Evolutionary conservation across 2,113 vertebrate genomes (phyloP).

Genomic region (Erythrolamprus reginae): DNA sequence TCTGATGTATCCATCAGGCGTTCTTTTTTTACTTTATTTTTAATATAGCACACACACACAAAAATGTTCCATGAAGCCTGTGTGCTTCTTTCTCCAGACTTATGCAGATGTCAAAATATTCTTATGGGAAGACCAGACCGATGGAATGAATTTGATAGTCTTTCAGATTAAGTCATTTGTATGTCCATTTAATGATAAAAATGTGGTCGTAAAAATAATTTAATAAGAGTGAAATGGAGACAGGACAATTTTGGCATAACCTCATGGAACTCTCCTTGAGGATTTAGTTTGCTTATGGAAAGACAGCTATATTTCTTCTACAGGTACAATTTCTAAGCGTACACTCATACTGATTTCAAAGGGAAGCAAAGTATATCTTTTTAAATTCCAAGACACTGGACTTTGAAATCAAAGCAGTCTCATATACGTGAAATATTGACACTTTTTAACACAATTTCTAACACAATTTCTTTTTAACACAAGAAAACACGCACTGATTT

Average conservation of each 20-base stretch:
- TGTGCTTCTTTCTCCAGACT: slow-evolving; percentile 18
- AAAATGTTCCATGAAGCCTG: neutral
- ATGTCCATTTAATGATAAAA: slow-evolving; percentile 30
- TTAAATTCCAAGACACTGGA: neutral
- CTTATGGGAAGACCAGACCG: neutral
- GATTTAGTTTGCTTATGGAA: slow-evolving; percentile 6
- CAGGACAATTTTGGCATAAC: neutral
- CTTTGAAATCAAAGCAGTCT: neutral
- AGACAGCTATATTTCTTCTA: neutral
- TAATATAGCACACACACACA: neutral
- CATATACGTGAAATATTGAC: neutral
- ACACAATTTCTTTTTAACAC: neutral
- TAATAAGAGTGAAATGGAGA: slow-evolving; percentile 23
- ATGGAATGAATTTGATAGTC: slow-evolving; percentile 27
- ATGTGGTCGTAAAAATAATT: slow-evolving; percentile 17
- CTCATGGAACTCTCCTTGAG: neutral
- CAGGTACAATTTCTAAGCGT: neutral
- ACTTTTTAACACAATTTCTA: neutral
- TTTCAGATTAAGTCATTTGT: slow-evolving; percentile 37
- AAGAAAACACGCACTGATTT: neutral
- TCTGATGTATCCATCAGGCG: neutral
- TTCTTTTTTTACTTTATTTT: neutral
- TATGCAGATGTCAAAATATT: neutral
- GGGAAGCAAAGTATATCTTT: neutral
- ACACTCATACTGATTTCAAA: slow-evolving; percentile 5